A percentile compares a stretch with the other conserved stretches of the same genome.
These are phyloP conservation scores for Apis cerana DNA, from an alignment of 1,140 invertebrate species.

Conservation along the genomic window DNA sequence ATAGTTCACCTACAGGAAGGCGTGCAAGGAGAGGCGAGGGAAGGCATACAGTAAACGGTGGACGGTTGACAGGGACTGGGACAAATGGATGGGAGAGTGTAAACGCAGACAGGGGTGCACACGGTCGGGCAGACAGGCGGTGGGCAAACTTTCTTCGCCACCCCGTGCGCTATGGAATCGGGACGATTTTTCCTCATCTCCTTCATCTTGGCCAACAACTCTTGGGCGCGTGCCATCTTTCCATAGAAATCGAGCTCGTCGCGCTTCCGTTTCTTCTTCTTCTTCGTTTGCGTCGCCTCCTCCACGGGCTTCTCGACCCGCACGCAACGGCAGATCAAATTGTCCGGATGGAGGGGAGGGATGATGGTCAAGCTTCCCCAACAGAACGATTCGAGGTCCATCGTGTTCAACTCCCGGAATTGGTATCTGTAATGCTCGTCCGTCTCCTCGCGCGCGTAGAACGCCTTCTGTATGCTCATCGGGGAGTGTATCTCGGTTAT, in stretches of 20 bases:
- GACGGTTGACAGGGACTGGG: background rate
- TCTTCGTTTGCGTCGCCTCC: constrained; percentile 12
- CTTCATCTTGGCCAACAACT: constrained; percentile 17
- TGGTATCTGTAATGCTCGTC: constrained; percentile 65
- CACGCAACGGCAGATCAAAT: constrained; percentile 49
- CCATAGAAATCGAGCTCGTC: background rate
- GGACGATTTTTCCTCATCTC: constrained; percentile 9
- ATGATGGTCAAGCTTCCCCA: constrained; percentile 46
- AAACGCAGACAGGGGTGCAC: constrained; percentile 20
- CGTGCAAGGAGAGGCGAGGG: too few relatives aligned
- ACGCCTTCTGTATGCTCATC: constrained; percentile 20
- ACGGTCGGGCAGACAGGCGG: background rate
- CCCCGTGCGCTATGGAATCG: background rate
- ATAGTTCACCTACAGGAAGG: too few relatives aligned
- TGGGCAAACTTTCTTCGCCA: background rate
- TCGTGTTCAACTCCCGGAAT: constrained; percentile 57
- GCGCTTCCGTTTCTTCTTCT: constrained; percentile 15
- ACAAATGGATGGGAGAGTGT: constrained; percentile 5
- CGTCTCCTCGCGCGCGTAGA: constrained; percentile 65
- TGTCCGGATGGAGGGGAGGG: constrained; percentile 6
- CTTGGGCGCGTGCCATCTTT: background rate
- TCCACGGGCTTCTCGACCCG: background rate
- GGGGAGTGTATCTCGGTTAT: constrained; percentile 68
- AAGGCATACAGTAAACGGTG: background rate
- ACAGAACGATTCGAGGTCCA: constrained; percentile 47